Base-by-base conservation (phyloP, 2,113 vertebrate genomes). In the Nymphicus hollandicus region DNA sequence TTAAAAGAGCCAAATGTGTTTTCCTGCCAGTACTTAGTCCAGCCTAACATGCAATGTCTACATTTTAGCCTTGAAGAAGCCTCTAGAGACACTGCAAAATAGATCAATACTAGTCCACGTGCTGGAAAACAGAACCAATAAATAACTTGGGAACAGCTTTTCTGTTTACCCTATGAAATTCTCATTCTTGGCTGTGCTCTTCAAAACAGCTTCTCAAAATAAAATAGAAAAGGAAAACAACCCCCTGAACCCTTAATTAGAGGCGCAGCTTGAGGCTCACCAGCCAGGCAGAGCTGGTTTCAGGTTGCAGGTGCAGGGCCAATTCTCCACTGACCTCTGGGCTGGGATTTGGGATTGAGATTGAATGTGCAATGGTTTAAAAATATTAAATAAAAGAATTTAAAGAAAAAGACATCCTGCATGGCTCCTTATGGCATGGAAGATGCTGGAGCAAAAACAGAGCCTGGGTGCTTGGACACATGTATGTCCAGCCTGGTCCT, bases 1-100 rank as follows among this genome's bases (percentile, higher is more conserved):
- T 97, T 96, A 96, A 82, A 95, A 85, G 78, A 92, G 78, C 88
- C 94, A 96, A 95, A 97, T 96, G 95, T 10, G 0, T 96, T 97
- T 96, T 92, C 95, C 96, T 96, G 94, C 81, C 86, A 92, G 89
- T 78, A 46, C 95, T 89, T 64, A 88, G 93, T 49, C 58, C 93
- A 81, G 92, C 44, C 93, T 78, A 88, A 91, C 82, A 31, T 77
- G 90, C 52, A 3, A 76, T 81, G 84, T 93, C 97, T 96, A 95
- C 91, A 50, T 95, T 94, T 88, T 92, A 96, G 86, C 95, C 96
- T 86, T 64, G 88, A 93, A 93, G 95, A 93, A 91, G 63, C 92
- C 95, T 91, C 95, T 58, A 39, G 95, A 92, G 94, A 89, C 68
- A 0, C 81, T 91, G 95, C 81, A 74, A 94, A 97, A 94, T 80